Evolutionary conservation across 1,140 invertebrate genomes (phyloP).

Genomic region (Euwallacea similis): DNA sequence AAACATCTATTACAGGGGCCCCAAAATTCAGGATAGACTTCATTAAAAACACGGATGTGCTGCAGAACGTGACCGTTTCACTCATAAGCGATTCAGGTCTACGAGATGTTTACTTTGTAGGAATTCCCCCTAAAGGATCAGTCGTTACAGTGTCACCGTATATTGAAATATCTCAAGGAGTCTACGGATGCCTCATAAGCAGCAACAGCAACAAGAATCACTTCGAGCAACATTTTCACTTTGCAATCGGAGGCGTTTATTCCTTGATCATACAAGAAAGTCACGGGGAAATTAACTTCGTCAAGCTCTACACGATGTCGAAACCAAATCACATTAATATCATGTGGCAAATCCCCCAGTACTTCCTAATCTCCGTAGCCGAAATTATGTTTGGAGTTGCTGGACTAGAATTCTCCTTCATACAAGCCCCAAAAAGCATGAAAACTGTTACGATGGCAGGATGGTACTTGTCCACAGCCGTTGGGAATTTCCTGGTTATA

Average conservation of each 20-base stretch:
- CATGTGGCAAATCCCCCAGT: conserved; percentile 84
- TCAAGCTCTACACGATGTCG: conserved; percentile 57
- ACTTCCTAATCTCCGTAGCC: conserved; percentile 80
- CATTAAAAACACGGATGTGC: conserved; percentile 40
- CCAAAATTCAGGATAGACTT: conserved; percentile 48
- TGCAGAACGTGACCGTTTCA: conserved; percentile 47
- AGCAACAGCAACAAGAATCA: conserved; percentile 36
- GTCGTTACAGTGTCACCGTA: conserved; percentile 47
- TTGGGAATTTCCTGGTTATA: conserved; percentile 81
- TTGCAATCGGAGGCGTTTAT: conserved; percentile 50
- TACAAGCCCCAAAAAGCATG: conserved; percentile 61
- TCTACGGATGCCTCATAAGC: conserved; percentile 46
- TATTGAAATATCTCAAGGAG: conserved; percentile 50
- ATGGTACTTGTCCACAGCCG: conserved; percentile 77
- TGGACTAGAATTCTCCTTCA: conserved; percentile 74
- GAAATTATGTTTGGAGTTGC: conserved; percentile 73
- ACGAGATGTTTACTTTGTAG: conserved; percentile 48
- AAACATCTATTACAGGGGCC: conserved; percentile 48
- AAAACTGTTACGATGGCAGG: conserved; percentile 78
- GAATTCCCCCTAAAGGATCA: conserved; percentile 18
- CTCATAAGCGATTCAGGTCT: conserved; percentile 41
- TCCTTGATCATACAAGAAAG: conserved; percentile 47
- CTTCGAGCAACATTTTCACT: conserved; percentile 41
- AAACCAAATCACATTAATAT: conserved; percentile 75
- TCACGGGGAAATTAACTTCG: conserved; percentile 46